Evolutionary conservation across 2,113 vertebrate genomes (phyloP).

Genomic region (Megaceryle torquata): DNA sequence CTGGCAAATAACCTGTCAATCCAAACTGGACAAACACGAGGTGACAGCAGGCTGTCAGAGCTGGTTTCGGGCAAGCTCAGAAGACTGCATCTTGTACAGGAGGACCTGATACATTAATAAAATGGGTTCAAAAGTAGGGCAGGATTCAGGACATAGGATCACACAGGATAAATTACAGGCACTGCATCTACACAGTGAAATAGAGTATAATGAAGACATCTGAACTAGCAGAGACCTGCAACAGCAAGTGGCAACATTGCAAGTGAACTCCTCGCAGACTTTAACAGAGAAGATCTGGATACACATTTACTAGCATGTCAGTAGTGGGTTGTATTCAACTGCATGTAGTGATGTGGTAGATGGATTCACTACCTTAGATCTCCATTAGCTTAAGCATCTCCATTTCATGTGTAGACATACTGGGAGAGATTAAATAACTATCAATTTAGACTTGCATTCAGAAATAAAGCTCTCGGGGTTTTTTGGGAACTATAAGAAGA

Average conservation of each 20-base stretch:
- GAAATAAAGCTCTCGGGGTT: background rate
- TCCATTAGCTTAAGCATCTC: background rate
- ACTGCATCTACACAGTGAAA: background rate
- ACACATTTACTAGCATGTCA: background rate
- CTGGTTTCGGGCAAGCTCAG: background rate
- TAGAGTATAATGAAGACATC: background rate
- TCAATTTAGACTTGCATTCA: slow-evolving; percentile 21
- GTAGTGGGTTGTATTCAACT: background rate
- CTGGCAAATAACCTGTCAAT: background rate
- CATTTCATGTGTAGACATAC: background rate
- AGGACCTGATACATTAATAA: background rate
- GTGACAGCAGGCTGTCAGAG: background rate
- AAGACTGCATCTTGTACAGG: background rate
- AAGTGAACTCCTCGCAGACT: background rate
- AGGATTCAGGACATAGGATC: background rate
- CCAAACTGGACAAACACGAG: background rate
- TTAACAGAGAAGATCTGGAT: background rate
- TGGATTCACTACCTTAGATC: background rate
- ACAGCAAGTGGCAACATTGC: background rate
- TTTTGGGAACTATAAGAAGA: slow-evolving; percentile 4
- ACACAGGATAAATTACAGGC: background rate
- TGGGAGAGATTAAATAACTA: slow-evolving; percentile 14
- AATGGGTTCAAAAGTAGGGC: background rate
- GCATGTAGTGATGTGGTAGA: background rate
- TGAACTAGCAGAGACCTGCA: background rate